Percentiles rank a stretch among this genome's conserved stretches.
Evolutionary conservation across 1,140 invertebrate species (phyloP).

Genomic region (Drosophila willistoni): DNA sequence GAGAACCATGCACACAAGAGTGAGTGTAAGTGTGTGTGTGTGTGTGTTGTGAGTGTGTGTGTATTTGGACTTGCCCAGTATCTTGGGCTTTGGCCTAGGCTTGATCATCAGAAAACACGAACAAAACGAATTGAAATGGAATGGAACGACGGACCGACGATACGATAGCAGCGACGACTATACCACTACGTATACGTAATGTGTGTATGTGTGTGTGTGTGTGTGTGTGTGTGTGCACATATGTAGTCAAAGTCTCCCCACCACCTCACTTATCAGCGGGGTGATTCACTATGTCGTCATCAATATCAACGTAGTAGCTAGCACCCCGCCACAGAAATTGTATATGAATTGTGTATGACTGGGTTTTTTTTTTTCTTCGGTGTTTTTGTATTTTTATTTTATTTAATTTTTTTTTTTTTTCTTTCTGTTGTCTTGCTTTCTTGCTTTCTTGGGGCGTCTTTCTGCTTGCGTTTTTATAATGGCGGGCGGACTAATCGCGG

Average conservation of each 20-base stretch:
- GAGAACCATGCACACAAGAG: not conserved
- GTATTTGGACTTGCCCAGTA: conserved; percentile 16
- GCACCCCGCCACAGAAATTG: conserved; percentile 3
- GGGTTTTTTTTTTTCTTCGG: conserved; percentile 28
- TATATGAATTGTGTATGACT: conserved; percentile 37
- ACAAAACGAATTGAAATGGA: not conserved
- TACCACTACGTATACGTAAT: not conserved
- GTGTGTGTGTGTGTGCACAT: not conserved
- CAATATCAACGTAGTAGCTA: conserved; percentile 20
- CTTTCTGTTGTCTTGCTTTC: too few species aligned
- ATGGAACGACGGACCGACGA: not conserved
- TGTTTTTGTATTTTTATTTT: not conserved
- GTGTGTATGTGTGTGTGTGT: not conserved
- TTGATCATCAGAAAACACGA: conserved; percentile 23
- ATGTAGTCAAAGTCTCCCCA: conserved; percentile 4
- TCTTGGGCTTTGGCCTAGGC: conserved; percentile 42
- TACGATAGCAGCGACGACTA: conserved; percentile 1
- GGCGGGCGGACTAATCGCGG: conserved; percentile 40
- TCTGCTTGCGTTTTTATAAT: conserved; percentile 58
- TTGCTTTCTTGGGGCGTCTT: conserved; percentile 29
- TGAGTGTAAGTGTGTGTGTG: not conserved
- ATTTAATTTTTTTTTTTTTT: conserved; percentile 24
- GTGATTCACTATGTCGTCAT: conserved; percentile 56
- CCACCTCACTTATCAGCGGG: conserved; percentile 42
- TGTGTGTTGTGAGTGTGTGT: not conserved